Percentiles rank a stretch among this genome's conserved stretches.
These are phyloP conservation scores for Alouatta palliata DNA, from an alignment of 2,113 vertebrate species.

Conservation along the genomic window DNA sequence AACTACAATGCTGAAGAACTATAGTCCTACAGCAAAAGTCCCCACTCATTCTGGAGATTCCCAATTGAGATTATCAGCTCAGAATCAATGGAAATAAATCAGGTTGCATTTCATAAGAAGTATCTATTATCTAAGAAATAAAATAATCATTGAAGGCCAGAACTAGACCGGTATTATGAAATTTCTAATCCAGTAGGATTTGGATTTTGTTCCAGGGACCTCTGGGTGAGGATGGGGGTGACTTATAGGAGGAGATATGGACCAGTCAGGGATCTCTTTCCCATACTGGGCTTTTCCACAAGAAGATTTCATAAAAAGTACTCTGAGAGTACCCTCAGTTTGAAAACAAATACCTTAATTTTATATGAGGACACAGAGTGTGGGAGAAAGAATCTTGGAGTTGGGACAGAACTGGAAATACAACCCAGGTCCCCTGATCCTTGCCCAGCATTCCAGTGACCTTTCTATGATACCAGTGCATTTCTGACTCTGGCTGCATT, in stretches of 20 bases:
- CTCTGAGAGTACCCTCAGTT: background rate
- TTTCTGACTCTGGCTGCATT: background rate
- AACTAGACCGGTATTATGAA: background rate
- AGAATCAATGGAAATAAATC: background rate
- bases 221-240: background rate
- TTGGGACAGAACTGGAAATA: background rate
- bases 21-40: background rate
- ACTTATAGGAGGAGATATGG: background rate
- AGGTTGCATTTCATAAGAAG: background rate
- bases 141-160: background rate
- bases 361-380: background rate
- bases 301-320: background rate
- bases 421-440: background rate
- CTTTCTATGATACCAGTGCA: background rate
- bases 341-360: slow-evolving; percentile 6
- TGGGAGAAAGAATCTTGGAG: background rate
- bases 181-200: background rate
- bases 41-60: background rate
- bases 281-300: background rate
- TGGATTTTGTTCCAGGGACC: background rate
- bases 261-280: background rate
- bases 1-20: background rate
- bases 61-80: background rate
- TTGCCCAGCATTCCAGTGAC: background rate
- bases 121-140: background rate